Percentiles rank a stretch among this genome's conserved stretches.
Evolutionary conservation across 2,888 invertebrate species (phyloP).

Genomic region (Luperina nickerlii): DNA sequence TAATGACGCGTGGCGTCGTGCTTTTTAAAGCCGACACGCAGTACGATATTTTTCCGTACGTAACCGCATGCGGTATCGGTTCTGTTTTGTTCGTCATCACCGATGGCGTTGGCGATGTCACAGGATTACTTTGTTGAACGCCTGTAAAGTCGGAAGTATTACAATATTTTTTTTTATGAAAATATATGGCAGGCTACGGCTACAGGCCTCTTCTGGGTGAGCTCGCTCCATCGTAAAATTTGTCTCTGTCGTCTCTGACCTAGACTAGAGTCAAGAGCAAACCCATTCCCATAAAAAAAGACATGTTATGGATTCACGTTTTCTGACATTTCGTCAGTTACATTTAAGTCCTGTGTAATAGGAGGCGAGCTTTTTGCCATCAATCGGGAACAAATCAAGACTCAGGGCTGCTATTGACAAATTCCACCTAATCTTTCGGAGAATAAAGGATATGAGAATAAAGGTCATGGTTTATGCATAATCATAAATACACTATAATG

Average conservation of each 20-base stretch:
- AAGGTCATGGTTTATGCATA: not conserved
- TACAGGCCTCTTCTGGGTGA: too few relatives aligned
- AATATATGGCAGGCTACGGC: too few relatives aligned
- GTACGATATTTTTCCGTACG: conserved; percentile 15
- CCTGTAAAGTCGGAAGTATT: not conserved
- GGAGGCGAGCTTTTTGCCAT: not conserved
- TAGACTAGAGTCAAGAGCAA: too few relatives aligned
- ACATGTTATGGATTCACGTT: not conserved
- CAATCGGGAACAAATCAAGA: not conserved
- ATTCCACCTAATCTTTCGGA: not conserved
- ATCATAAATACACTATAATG: too few relatives aligned
- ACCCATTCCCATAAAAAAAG: too few relatives aligned
- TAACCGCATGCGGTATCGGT: not conserved
- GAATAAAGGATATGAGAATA: not conserved
- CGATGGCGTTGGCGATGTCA: not conserved
- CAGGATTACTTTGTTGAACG: not conserved
- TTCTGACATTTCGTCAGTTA: not conserved
- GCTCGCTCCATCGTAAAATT: too few relatives aligned
- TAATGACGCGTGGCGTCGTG: conserved; percentile 27
- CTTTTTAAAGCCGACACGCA: conserved; percentile 12
- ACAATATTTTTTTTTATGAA: not conserved
- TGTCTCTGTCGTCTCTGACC: too few relatives aligned
- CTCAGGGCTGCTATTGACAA: too few relatives aligned
- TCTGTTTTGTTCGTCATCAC: conserved; percentile 7
- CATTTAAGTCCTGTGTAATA: too few relatives aligned